These are phyloP conservation scores for Ormyrus pomaceus DNA, from an alignment of 2,888 invertebrate genomes.

Conservation along the genomic window DNA sequence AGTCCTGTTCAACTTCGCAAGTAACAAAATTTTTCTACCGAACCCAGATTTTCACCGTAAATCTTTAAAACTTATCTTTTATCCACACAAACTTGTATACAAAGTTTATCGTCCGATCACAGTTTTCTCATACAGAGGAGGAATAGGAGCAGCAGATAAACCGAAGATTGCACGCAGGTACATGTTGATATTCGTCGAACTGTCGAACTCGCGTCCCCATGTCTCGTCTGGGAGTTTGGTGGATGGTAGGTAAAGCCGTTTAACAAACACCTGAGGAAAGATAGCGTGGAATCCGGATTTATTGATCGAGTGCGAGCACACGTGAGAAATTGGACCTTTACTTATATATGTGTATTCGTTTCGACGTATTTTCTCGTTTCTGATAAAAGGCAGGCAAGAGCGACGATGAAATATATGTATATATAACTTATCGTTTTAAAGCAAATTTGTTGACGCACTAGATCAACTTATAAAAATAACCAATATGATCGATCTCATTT, in stretches of 20 bases:
- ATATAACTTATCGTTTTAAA: constrained; percentile 8
- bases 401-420: neutral
- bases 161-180: constrained; percentile 28
- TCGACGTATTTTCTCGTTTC: constrained; percentile 23
- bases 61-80: neutral
- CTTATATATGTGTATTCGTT: neutral
- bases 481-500: neutral
- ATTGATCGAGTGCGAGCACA: constrained; percentile 37
- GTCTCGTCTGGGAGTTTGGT: neutral
- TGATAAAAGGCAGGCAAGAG: constrained; percentile 4
- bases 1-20: no score
- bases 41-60: neutral
- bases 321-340: constrained; percentile 17
- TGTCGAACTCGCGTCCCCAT: constrained; percentile 8
- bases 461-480: constrained; percentile 14
- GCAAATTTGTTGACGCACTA: neutral
- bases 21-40: neutral
- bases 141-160: constrained; percentile 24
- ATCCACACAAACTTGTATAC: neutral
- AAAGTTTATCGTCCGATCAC: constrained; percentile 29
- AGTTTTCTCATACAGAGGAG: constrained; percentile 36
- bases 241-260: constrained; percentile 12
- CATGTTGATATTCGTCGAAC: constrained; percentile 9
- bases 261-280: constrained; percentile 40
- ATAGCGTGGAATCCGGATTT: constrained; percentile 39